These are phyloP conservation scores for Lithosia quadra DNA, from an alignment of 2,888 invertebrate species.

Conservation along the genomic window DNA sequence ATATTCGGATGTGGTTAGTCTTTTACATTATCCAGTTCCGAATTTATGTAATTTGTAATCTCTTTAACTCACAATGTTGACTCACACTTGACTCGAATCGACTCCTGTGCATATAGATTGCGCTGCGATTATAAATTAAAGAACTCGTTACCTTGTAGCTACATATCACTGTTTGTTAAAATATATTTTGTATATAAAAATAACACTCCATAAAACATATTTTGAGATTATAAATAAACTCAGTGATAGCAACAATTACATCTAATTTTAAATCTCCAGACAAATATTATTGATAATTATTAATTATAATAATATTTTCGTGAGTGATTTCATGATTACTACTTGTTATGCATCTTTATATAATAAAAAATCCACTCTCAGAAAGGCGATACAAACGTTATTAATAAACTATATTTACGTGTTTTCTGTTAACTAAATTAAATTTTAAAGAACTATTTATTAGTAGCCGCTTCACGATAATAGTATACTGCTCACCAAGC, in stretches of 20 bases:
- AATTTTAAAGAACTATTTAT: too few species aligned
- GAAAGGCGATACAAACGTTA: not conserved
- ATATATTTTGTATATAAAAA: conserved; percentile 29
- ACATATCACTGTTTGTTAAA: not conserved
- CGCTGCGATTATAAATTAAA: not conserved
- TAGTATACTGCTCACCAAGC: too few species aligned
- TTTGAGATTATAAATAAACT: conserved; percentile 20
- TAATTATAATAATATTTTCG: too few species aligned
- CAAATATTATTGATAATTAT: not conserved
- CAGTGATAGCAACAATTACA: not conserved
- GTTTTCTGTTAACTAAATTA: not conserved
- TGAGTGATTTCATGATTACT: too few species aligned
- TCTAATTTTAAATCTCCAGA: not conserved
- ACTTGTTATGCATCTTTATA: too few species aligned
- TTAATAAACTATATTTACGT: not conserved
- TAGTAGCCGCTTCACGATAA: too few species aligned
- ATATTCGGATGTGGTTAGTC: not conserved
- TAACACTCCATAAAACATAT: conserved; percentile 42
- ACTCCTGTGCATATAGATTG: not conserved
- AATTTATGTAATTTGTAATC: not conserved
- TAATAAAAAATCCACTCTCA: not conserved
- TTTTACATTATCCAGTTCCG: not conserved
- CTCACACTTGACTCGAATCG: not conserved
- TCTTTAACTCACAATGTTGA: not conserved
- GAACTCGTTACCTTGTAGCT: not conserved